Percentiles rank a stretch among this genome's conserved stretches.
Conservation (phyloP, 2,113 vertebrate species). For the Piaya cayana region DNA sequence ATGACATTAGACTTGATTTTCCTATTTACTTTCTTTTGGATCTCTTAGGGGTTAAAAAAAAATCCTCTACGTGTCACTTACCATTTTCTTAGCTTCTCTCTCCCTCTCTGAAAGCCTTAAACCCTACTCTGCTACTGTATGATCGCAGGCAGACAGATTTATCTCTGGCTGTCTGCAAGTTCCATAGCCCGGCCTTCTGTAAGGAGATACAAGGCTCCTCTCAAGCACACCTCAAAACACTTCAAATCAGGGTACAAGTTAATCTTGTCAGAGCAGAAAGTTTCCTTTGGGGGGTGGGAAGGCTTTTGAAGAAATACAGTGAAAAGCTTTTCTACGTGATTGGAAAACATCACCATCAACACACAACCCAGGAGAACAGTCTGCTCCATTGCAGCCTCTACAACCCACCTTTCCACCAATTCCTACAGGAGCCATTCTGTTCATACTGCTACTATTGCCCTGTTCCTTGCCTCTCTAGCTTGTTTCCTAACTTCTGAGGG, state of each 20-base stretch:
- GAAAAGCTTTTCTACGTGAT: background rate
- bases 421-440: background rate
- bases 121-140: background rate
- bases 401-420: background rate
- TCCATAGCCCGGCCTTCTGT: background rate
- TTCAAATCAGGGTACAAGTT: background rate
- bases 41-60: background rate
- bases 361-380: background rate
- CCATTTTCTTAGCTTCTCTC: background rate
- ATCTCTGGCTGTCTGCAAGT: background rate
- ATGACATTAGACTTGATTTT: background rate
- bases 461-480: background rate
- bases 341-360: background rate
- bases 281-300: fast-evolving
- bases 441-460: background rate
- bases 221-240: background rate
- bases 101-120: background rate
- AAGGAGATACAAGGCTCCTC: background rate
- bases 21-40: background rate
- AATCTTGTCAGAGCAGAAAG: background rate
- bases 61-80: background rate
- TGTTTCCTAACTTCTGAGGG: background rate
- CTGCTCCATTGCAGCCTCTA: background rate
- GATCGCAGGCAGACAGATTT: background rate
- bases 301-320: background rate